A percentile compares a stretch with the other conserved stretches of the same genome.
These are phyloP conservation scores for Poecilobothrus nobilitatus DNA, from an alignment of 2,888 invertebrate genomes.

Conservation along the genomic window DNA sequence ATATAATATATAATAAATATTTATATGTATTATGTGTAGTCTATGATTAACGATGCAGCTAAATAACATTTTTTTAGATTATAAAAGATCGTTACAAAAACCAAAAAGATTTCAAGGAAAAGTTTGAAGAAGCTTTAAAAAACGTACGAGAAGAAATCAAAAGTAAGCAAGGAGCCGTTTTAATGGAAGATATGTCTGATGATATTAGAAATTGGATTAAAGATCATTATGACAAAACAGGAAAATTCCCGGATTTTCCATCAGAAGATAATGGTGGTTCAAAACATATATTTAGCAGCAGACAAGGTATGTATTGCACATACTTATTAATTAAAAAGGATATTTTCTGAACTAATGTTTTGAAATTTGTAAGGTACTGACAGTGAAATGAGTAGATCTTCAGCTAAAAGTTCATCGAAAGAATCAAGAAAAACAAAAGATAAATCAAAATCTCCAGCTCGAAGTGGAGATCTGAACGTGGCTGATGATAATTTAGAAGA, in stretches of 20 bases:
- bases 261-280: slow-evolving; percentile 88
- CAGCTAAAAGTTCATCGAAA: slow-evolving; percentile 64
- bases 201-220: slow-evolving; percentile 82
- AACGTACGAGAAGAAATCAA: slow-evolving; percentile 56
- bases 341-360: slow-evolving; percentile 2
- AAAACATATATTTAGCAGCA: slow-evolving; percentile 69
- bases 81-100: slow-evolving; percentile 52
- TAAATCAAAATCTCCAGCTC: slow-evolving; percentile 53
- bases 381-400: slow-evolving; percentile 71
- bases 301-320: slow-evolving; percentile 56
- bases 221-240: slow-evolving; percentile 71
- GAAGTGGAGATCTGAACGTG: slow-evolving; percentile 47
- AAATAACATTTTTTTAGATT: slow-evolving; percentile 34
- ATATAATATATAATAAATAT: no score
- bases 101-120: slow-evolving; percentile 58
- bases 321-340: slow-evolving; percentile 8
- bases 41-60: slow-evolving; percentile 36
- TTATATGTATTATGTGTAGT: not conserved
- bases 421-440: slow-evolving; percentile 72
- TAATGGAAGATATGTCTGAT: slow-evolving; percentile 79
- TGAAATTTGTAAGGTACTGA: slow-evolving; percentile 51
- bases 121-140: slow-evolving; percentile 61
- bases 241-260: slow-evolving; percentile 85
- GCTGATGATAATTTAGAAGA: slow-evolving; percentile 55
- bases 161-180: slow-evolving; percentile 60